Conservation (phyloP, 2,888 invertebrate genomes). For the Alcis repandata region DNA sequence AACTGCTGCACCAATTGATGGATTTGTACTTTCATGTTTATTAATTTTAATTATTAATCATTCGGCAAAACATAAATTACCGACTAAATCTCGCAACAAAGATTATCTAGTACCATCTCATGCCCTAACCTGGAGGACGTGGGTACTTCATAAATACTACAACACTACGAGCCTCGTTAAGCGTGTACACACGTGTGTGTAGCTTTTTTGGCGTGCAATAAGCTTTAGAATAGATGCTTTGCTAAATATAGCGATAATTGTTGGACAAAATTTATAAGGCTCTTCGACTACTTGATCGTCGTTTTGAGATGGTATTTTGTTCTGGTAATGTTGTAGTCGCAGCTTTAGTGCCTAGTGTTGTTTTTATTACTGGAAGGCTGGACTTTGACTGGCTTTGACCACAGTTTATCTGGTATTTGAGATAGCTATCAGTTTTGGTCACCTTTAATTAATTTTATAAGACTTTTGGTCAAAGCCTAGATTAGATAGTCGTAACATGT, state of each 20-base stretch:
- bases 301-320: constrained; percentile 15
- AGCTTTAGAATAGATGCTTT: constrained; percentile 25
- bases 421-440: too few relatives aligned
- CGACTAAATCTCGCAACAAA: neutral
- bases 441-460: too few relatives aligned
- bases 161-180: constrained; percentile 39
- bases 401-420: too few relatives aligned
- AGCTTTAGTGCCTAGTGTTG: neutral
- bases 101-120: constrained; percentile 14
- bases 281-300: constrained; percentile 7
- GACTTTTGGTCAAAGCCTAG: too few relatives aligned
- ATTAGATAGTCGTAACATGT: too few relatives aligned
- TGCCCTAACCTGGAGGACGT: constrained; percentile 30
- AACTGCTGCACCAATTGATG: too few relatives aligned
- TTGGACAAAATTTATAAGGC: constrained; percentile 15
- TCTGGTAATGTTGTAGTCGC: constrained; percentile 7
- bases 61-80: neutral
- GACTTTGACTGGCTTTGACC: too few relatives aligned
- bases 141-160: constrained; percentile 39
- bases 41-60: neutral
- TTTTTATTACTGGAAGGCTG: neutral
- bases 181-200: constrained; percentile 32
- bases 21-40: too few relatives aligned
- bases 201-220: constrained; percentile 44
- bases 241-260: constrained; percentile 36